These are phyloP conservation scores for Narcine bancroftii DNA, from an alignment of 2,113 vertebrate genomes.

Conservation along the genomic window DNA sequence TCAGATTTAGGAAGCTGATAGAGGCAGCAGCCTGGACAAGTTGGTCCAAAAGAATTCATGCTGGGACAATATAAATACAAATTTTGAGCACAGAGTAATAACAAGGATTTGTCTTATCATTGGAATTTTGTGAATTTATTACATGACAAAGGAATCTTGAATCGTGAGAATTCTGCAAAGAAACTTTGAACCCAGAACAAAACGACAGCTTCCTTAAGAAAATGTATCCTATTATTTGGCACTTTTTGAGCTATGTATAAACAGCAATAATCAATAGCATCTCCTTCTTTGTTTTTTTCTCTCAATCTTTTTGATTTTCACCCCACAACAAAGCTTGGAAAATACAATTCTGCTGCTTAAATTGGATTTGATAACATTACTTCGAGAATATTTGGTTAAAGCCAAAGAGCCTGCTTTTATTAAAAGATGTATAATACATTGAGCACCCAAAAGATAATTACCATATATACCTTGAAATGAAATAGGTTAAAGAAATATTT, in stretches of 20 bases:
- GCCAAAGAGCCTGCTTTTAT: conserved; percentile 29
- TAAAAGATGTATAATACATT: conserved; percentile 5
- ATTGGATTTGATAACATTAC: conserved; percentile 26
- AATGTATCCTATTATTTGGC: background rate
- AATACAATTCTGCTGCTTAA: conserved; percentile 2
- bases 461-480: background rate
- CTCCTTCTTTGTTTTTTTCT: background rate
- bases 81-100: background rate
- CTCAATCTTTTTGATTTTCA: background rate
- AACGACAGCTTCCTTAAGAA: background rate
- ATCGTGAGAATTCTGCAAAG: too few species aligned
- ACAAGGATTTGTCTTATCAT: background rate
- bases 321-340: background rate
- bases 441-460: background rate
- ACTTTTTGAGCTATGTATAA: background rate
- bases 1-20: background rate
- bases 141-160: too few species aligned
- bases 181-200: background rate
- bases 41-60: background rate
- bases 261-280: background rate
- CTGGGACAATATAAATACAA: background rate
- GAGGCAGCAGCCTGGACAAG: background rate
- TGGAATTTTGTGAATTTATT: too few species aligned
- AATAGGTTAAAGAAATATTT: conserved; percentile 31
- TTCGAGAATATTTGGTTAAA: conserved; percentile 26